These are phyloP conservation scores for Drosophila obscura DNA, from an alignment of 1,140 invertebrate genomes.

Conservation along the genomic window DNA sequence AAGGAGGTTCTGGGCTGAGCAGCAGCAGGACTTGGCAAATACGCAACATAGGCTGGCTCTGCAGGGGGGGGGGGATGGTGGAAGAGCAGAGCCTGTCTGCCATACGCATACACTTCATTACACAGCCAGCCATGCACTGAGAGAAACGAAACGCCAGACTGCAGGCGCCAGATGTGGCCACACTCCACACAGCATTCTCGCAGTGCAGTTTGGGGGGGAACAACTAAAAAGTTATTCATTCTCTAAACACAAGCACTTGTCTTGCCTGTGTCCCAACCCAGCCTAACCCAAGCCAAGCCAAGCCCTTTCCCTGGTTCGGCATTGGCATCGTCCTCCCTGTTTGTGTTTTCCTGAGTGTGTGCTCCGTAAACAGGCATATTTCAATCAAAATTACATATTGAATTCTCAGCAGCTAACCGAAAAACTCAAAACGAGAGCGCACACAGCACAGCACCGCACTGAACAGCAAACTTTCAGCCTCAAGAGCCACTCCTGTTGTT, in stretches of 20 bases:
- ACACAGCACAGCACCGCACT: constrained; percentile 5
- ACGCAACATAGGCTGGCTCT: constrained; percentile 54
- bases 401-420: constrained; percentile 48
- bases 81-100: constrained; percentile 45
- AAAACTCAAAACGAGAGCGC: constrained; percentile 42
- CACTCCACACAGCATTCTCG: constrained; percentile 4
- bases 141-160: constrained; percentile 11
- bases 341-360: constrained; percentile 35
- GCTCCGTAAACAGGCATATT: constrained; percentile 75
- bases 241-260: constrained; percentile 45
- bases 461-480: constrained; percentile 36
- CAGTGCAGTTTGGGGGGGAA: constrained; percentile 18
- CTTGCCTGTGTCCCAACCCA: neutral
- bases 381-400: constrained; percentile 80
- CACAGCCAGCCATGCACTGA: constrained; percentile 47
- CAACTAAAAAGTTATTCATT: constrained; percentile 68
- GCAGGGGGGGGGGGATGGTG: neutral
- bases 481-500: constrained; percentile 29
- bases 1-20: constrained; percentile 16
- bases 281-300: too few relatives aligned
- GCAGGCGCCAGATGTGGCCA: neutral
- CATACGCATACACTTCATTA: constrained; percentile 73
- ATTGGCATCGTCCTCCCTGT: constrained; percentile 16
- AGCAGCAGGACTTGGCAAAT: constrained; percentile 64
- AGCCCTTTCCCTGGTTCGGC: neutral